Conservation (phyloP, 1,140 invertebrate species). For the Penaeus japonicus region DNA sequence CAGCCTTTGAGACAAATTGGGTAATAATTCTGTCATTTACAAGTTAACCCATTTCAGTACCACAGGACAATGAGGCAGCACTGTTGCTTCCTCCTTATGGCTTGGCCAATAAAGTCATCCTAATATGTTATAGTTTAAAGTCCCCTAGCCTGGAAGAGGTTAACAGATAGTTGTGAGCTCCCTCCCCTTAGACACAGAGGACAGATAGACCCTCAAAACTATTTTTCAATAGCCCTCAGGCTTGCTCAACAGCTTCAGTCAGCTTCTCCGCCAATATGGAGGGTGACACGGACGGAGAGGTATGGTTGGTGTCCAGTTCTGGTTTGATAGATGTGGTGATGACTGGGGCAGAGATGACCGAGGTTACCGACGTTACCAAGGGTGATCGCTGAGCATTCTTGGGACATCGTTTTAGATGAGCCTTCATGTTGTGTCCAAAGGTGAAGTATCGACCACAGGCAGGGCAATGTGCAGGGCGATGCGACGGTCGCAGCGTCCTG, state of each 20-base stretch:
- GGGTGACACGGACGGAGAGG: slow-evolving; percentile 56
- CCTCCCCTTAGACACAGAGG: background rate
- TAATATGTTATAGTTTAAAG: slow-evolving; percentile 7
- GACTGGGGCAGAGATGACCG: slow-evolving; percentile 39
- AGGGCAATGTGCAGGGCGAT: slow-evolving; percentile 58
- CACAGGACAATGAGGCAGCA: background rate
- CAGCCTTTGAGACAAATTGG: background rate
- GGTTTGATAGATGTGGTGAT: slow-evolving; percentile 45
- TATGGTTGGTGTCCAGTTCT: slow-evolving; percentile 48
- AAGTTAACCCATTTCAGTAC: slow-evolving; percentile 31
- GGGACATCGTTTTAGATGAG: slow-evolving; percentile 58
- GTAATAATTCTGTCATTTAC: background rate
- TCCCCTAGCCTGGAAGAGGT: slow-evolving; percentile 16
- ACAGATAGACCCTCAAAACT: background rate
- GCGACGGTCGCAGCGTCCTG: slow-evolving; percentile 55
- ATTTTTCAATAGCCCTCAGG: slow-evolving; percentile 35
- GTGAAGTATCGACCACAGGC: slow-evolving; percentile 59
- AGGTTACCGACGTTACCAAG: slow-evolving; percentile 45
- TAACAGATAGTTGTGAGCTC: slow-evolving; percentile 8
- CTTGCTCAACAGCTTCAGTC: slow-evolving; percentile 47
- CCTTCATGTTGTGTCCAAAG: slow-evolving; percentile 59
- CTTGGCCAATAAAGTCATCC: slow-evolving; percentile 6
- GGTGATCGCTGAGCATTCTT: slow-evolving; percentile 57
- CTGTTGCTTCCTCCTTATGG: background rate
- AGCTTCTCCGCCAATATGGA: slow-evolving; percentile 50